phyloP scores from a whole-genome alignment of 2,797 vertebrate genomes.

The Manis javanica region DNA sequence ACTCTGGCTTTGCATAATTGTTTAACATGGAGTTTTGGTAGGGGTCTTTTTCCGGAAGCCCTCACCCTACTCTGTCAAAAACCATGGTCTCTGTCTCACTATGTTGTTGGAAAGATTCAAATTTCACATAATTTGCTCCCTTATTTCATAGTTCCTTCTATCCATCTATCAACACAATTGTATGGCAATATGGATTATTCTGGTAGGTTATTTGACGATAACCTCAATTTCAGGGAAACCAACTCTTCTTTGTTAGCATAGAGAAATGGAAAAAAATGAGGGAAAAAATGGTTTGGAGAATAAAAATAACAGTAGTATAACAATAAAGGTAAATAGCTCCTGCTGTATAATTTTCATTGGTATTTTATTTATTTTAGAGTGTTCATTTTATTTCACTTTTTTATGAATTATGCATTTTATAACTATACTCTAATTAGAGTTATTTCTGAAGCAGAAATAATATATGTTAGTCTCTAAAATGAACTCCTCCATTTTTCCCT shows the following conservation, averaged over 20 bases:
- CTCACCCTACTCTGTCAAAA: too few species aligned
- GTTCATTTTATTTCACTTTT: not conserved
- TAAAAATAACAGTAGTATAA: not conserved
- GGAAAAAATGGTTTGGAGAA: not conserved
- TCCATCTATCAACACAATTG: not conserved
- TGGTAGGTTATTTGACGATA: not conserved
- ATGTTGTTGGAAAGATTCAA: not conserved
- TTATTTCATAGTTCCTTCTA: not conserved
- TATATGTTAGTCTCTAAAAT: not conserved
- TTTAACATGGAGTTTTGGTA: too few species aligned
- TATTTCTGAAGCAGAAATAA: not conserved
- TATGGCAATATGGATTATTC: not conserved
- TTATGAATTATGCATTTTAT: constrained; percentile 2
- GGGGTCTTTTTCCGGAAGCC: too few species aligned
- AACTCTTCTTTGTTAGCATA: not conserved
- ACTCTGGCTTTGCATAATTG: too few species aligned
- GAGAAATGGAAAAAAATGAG: not conserved
- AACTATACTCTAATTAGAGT: not conserved
- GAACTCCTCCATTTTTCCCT: not conserved
- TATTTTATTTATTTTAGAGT: not conserved
- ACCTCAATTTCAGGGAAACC: not conserved
- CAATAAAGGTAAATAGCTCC: not conserved
- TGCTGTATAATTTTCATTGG: not conserved
- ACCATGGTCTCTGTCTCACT: too few species aligned
- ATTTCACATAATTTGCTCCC: not conserved